Conservation (phyloP, 2,888 invertebrate genomes). For the Erebia aethiops region DNA sequence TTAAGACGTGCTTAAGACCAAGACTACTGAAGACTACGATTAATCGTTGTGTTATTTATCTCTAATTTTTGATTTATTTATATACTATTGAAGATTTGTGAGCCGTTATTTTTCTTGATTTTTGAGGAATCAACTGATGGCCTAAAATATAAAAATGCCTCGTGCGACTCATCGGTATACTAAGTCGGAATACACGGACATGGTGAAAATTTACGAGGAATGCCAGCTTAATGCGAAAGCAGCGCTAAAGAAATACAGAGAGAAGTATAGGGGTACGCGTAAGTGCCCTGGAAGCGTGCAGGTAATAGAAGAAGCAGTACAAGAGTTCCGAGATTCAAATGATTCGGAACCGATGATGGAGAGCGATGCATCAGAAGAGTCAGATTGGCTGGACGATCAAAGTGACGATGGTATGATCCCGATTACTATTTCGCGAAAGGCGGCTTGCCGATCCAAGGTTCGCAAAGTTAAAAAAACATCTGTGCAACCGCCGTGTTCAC, state of each 20-base stretch:
- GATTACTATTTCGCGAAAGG: background rate
- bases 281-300: background rate
- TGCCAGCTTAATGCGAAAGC: conserved; percentile 1
- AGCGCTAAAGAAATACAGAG: background rate
- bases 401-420: no score
- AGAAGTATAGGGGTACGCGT: background rate
- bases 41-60: no score
- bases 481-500: background rate
- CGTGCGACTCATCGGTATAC: background rate
- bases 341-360: background rate
- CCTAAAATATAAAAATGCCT: background rate
- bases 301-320: background rate
- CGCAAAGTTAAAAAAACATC: background rate
- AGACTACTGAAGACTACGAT: no score
- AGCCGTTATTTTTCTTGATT: no score
- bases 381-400: background rate
- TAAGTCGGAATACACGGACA: background rate
- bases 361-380: background rate
- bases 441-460: background rate
- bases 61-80: no score
- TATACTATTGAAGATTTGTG: no score
- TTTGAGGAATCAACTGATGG: no score
- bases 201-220: conserved; percentile 1
- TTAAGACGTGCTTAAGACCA: no score
- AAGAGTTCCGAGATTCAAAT: background rate